phyloP scores from a whole-genome alignment of 2,797 vertebrate species.

The Peromyscus melanophrys region DNA sequence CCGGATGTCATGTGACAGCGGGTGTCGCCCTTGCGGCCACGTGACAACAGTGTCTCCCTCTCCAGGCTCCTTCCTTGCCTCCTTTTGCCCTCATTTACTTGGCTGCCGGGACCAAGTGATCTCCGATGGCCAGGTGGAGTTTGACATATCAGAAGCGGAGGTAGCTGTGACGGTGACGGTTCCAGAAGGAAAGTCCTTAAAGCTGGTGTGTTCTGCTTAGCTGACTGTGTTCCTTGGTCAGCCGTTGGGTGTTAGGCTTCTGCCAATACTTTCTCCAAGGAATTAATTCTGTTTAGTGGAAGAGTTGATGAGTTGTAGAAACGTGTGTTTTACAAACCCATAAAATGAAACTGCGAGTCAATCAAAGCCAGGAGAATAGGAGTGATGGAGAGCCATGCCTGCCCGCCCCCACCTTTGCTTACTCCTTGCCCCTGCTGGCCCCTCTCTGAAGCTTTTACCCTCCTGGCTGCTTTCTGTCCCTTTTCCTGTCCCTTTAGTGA shows the following conservation, averaged over 20 bases:
- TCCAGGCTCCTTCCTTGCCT: conserved; percentile 93
- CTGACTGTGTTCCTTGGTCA: neutral
- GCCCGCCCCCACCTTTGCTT: accelerated
- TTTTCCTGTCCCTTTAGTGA: neutral
- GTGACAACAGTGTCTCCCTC: neutral
- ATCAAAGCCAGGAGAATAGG: neutral
- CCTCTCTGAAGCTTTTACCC: neutral
- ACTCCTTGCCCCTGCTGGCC: neutral
- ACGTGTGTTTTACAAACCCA: neutral
- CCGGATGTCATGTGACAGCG: accelerated
- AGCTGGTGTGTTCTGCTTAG: conserved; percentile 91
- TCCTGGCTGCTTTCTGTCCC: neutral
- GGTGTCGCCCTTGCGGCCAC: accelerated
- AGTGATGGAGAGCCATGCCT: accelerated
- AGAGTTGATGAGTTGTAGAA: neutral
- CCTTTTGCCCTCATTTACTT: conserved; percentile 94
- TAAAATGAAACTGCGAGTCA: neutral
- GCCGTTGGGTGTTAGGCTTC: neutral
- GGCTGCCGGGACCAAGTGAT: conserved; percentile 94
- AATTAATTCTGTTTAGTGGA: neutral
- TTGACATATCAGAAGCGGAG: conserved; percentile 89
- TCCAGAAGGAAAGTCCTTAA: conserved; percentile 91
- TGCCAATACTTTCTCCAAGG: neutral
- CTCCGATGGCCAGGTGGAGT: conserved; percentile 90
- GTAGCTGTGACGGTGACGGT: conserved; percentile 91